phyloP scores from a whole-genome alignment of 2,797 vertebrate genomes.

The Macrochelys suwanniensis region DNA sequence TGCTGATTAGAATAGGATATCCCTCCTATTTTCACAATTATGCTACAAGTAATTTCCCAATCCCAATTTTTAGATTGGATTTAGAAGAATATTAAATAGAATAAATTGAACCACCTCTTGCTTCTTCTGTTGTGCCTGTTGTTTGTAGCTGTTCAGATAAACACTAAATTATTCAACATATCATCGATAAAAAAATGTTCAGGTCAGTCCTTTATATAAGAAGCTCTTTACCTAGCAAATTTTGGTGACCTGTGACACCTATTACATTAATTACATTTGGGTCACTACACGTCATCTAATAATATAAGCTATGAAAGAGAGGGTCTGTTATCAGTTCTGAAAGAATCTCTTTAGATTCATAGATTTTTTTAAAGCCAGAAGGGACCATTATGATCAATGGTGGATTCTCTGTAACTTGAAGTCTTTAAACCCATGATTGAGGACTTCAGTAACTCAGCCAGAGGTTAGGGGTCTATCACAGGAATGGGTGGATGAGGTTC shows the following conservation, averaged over 20 bases:
- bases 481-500: too few species aligned
- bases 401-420: too few species aligned
- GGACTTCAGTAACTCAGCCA: too few species aligned
- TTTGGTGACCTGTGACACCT: neutral
- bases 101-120: slow-evolving; percentile 16
- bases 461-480: too few species aligned
- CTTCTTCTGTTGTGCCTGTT: neutral
- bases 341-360: neutral
- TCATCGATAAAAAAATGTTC: neutral
- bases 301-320: neutral
- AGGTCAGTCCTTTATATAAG: neutral
- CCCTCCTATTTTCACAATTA: neutral
- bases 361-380: neutral
- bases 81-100: slow-evolving; percentile 5
- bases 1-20: neutral
- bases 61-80: slow-evolving; percentile 9
- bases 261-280: neutral
- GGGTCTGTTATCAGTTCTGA: fast-evolving
- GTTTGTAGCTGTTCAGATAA: neutral
- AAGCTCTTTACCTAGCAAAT: neutral
- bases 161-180: neutral
- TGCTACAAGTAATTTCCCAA: neutral
- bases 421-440: too few species aligned
- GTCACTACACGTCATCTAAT: neutral
- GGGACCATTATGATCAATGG: neutral